Conservation (phyloP, 2,888 invertebrate genomes). For the Ectemnius continuus region DNA sequence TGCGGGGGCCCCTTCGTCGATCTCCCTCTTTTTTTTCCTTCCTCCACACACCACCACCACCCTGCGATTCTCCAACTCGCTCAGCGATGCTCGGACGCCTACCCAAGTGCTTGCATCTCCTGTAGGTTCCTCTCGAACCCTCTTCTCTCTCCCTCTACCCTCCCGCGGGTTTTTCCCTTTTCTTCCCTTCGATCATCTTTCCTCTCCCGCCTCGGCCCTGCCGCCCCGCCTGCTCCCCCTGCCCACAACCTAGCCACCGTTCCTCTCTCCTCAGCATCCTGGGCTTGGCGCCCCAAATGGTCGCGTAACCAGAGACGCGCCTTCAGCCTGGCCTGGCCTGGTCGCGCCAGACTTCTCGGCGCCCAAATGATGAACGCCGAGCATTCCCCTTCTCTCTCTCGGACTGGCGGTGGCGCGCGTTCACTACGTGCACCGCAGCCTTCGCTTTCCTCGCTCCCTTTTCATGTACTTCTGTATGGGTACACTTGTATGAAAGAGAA, state of each 20-base stretch:
- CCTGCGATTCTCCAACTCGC: constrained; percentile 42
- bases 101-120: constrained; percentile 45
- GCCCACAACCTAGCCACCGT: neutral
- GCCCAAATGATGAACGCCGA: constrained; percentile 76
- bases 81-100: constrained; percentile 60
- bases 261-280: constrained; percentile 38
- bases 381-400: constrained; percentile 55
- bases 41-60: constrained; percentile 27
- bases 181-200: constrained; percentile 35
- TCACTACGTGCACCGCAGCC: constrained; percentile 38
- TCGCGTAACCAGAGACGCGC: constrained; percentile 77
- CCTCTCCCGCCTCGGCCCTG: constrained; percentile 25
- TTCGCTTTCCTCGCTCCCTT: constrained; percentile 54
- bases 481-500: constrained; percentile 24
- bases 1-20: constrained; percentile 65
- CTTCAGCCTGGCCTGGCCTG: constrained; percentile 65
- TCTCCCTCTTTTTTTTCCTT: constrained; percentile 32
- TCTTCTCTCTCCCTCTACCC: constrained; percentile 42
- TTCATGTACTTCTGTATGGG: constrained; percentile 26
- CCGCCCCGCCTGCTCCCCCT: no score
- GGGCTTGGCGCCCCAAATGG: constrained; percentile 77
- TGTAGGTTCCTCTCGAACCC: constrained; percentile 40
- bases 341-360: constrained; percentile 77
- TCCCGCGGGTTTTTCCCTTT: constrained; percentile 44
- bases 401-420: constrained; percentile 22